Evolutionary conservation across 37 sponge, comb jelly and placozoan genomes (phyloP).

Genomic region (Halichondria panicea): DNA sequence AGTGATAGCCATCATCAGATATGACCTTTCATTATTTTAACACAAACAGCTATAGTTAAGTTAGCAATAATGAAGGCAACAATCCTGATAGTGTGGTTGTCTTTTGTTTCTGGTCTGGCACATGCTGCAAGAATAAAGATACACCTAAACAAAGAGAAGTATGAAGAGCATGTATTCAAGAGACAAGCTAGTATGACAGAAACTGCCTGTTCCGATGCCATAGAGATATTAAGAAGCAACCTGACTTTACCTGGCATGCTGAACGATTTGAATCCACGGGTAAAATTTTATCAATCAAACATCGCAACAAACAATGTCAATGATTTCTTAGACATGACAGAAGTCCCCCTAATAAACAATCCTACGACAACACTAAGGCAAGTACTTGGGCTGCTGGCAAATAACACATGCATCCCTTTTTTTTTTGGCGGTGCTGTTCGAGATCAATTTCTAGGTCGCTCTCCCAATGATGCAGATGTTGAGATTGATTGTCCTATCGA

Average conservation of each 20-base stretch:
- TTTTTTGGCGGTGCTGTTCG: slow-evolving; percentile 14
- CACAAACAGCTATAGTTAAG: too few species aligned
- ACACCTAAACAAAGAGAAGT: not conserved
- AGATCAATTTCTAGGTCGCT: slow-evolving; percentile 8
- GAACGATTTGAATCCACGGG: not conserved
- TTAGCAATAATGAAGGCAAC: too few species aligned
- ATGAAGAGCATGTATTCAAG: too few species aligned
- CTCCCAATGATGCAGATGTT: slow-evolving; percentile 31
- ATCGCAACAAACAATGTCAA: not conserved
- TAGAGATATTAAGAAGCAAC: not conserved
- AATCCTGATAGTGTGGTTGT: not conserved
- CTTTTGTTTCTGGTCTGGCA: too few species aligned
- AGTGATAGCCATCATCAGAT: too few species aligned
- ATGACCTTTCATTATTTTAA: too few species aligned
- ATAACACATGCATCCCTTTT: not conserved
- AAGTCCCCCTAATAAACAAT: not conserved
- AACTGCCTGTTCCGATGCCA: not conserved
- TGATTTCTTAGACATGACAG: not conserved
- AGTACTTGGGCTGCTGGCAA: not conserved
- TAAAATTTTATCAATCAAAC: not conserved
- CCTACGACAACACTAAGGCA: not conserved
- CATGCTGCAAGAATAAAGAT: not conserved
- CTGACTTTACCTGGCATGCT: slow-evolving; percentile 1
- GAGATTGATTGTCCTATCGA: slow-evolving; percentile 14
- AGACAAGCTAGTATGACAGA: too few species aligned